phyloP scores from a whole-genome alignment of 2,113 vertebrate genomes.

The Nannospalax galili region DNA sequence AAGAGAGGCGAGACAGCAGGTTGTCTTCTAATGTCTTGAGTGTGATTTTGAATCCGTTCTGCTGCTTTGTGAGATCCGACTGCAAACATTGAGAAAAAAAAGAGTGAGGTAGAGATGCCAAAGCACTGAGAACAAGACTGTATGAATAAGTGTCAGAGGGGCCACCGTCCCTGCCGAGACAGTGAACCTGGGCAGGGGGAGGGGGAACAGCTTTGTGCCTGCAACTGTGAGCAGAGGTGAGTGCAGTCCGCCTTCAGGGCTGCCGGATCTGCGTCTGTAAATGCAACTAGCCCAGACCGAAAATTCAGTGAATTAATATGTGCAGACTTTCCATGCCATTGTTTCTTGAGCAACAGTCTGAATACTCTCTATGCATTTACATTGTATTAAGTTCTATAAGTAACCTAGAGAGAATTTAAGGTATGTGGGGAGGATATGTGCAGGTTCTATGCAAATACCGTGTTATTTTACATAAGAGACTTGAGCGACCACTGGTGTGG shows the following conservation, averaged over 20 bases:
- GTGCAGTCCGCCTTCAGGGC: too few species aligned
- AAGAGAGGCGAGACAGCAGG: constrained; percentile 94
- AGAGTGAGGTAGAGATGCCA: not conserved
- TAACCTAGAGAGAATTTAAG: not conserved
- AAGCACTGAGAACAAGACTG: not conserved
- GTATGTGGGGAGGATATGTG: not conserved
- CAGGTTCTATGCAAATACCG: not conserved
- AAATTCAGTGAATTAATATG: not conserved
- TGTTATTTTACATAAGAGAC: not conserved
- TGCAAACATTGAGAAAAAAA: constrained; percentile 80
- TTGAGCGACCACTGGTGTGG: not conserved
- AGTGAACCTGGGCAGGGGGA: not conserved
- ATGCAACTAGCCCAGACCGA: not conserved
- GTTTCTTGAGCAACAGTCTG: not conserved
- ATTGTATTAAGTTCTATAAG: not conserved
- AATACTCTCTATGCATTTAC: not conserved
- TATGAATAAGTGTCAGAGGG: not conserved
- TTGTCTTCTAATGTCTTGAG: constrained; percentile 96
- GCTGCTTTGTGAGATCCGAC: constrained; percentile 95
- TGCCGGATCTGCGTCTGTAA: not conserved
- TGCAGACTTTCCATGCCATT: not conserved
- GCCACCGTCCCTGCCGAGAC: not conserved
- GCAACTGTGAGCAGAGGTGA: not conserved
- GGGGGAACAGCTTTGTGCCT: not conserved
- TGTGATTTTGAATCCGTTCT: constrained; percentile 98